A percentile compares a stretch with the other conserved stretches of the same genome.
These are phyloP conservation scores for Tragelaphus buxtoni DNA, from an alignment of 2,113 vertebrate genomes.

Conservation along the genomic window DNA sequence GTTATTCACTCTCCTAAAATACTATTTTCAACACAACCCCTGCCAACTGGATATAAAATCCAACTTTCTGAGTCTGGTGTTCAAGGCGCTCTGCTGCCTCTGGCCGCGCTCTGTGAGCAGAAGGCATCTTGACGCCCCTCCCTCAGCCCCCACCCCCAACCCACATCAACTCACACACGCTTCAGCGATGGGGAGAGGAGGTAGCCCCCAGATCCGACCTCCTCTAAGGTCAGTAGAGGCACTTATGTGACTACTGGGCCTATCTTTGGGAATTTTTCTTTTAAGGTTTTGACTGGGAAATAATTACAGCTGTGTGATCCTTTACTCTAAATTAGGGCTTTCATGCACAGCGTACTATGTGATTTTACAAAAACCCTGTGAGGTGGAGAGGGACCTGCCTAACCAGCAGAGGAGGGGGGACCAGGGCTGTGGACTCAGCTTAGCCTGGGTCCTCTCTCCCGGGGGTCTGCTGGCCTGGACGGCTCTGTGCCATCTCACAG, in stretches of 20 bases:
- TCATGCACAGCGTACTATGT: too few species aligned
- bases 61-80: background rate
- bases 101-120: background rate
- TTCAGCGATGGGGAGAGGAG: too few species aligned
- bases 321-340: background rate
- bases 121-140: background rate
- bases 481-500: background rate
- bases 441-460: background rate
- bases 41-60: background rate
- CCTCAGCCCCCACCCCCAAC: too few species aligned
- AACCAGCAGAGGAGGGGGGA: background rate
- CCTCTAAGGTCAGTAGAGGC: too few species aligned
- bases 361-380: background rate
- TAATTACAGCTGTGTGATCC: background rate
- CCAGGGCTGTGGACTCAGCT: accelerated
- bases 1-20: background rate
- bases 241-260: background rate
- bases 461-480: accelerated
- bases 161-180: background rate
- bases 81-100: background rate
- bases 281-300: background rate
- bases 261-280: background rate
- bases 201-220: background rate
- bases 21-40: background rate
- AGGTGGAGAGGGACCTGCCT: background rate